These are phyloP conservation scores for Hydropotes inermis DNA, from an alignment of 2,113 vertebrate species.

Conservation along the genomic window DNA sequence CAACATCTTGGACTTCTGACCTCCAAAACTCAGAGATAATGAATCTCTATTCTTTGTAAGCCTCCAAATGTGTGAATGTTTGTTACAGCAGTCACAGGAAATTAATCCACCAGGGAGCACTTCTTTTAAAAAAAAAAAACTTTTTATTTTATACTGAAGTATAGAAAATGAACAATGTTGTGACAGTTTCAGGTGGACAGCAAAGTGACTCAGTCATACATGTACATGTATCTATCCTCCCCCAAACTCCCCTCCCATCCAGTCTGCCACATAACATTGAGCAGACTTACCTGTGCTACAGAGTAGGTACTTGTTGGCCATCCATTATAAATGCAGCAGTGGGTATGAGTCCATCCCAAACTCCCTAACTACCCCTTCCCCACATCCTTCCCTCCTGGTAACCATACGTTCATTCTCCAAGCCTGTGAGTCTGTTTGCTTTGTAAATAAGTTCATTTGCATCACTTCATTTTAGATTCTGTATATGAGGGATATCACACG, in stretches of 20 bases:
- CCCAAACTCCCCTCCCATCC: background rate
- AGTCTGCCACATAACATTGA: background rate
- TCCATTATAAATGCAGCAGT: background rate
- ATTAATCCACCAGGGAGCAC: background rate
- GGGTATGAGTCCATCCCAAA: background rate
- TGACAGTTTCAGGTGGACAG: background rate
- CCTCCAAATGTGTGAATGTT: background rate
- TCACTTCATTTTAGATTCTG: background rate
- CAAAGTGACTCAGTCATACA: background rate
- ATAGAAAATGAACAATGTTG: background rate
- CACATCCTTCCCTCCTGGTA: background rate
- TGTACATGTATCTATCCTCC: background rate
- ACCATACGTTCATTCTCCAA: background rate
- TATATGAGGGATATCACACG: background rate
- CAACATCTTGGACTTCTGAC: background rate
- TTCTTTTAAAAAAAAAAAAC: background rate
- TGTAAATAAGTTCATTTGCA: background rate
- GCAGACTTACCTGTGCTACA: background rate
- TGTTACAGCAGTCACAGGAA: background rate
- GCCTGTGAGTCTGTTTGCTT: background rate
- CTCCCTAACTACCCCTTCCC: background rate
- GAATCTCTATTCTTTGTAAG: background rate
- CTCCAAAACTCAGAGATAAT: background rate
- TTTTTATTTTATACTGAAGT: background rate
- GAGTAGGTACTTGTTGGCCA: background rate